Conservation (phyloP, 2,888 invertebrate genomes). For the Drosophila macrospina region DNA sequence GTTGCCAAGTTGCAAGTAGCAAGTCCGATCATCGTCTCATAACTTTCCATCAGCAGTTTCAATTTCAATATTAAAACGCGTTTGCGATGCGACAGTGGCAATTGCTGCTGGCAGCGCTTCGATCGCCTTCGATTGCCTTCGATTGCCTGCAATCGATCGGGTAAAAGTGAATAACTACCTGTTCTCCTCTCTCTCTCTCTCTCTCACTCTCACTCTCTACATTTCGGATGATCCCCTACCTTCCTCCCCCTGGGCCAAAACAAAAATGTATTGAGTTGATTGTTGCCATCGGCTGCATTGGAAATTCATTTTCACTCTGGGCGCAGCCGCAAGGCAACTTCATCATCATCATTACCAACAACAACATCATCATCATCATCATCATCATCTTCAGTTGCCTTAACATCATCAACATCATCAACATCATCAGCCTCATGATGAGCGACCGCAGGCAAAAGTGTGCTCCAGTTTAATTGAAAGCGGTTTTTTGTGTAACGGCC, state of each 20-base stretch:
- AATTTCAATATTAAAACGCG: slow-evolving; percentile 69
- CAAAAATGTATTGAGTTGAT: slow-evolving; percentile 7
- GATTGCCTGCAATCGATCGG: slow-evolving; percentile 4
- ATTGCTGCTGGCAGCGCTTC: slow-evolving; percentile 24
- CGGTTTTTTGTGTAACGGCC: slow-evolving; percentile 75
- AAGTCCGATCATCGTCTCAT: slow-evolving; percentile 35
- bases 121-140: slow-evolving; percentile 19
- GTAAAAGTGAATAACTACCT: slow-evolving; percentile 63
- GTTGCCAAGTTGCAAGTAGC: slow-evolving; percentile 1
- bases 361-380: slow-evolving; percentile 12
- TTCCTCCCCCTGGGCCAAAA: too few species aligned
- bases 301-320: slow-evolving; percentile 80
- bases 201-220: too few species aligned
- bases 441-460: slow-evolving; percentile 81
- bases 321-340: slow-evolving; percentile 65
- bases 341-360: slow-evolving; percentile 22
- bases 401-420: slow-evolving; percentile 13
- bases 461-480: slow-evolving; percentile 84
- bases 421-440: slow-evolving; percentile 43
- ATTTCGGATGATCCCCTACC: slow-evolving; percentile 43
- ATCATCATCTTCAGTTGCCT: slow-evolving; percentile 32
- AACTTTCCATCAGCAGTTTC: slow-evolving; percentile 75
- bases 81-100: slow-evolving; percentile 57
- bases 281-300: slow-evolving; percentile 54
- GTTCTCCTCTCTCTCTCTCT: too few species aligned